Base-by-base conservation (phyloP, 2,113 vertebrate genomes). In the Marcusenius ussheri region DNA sequence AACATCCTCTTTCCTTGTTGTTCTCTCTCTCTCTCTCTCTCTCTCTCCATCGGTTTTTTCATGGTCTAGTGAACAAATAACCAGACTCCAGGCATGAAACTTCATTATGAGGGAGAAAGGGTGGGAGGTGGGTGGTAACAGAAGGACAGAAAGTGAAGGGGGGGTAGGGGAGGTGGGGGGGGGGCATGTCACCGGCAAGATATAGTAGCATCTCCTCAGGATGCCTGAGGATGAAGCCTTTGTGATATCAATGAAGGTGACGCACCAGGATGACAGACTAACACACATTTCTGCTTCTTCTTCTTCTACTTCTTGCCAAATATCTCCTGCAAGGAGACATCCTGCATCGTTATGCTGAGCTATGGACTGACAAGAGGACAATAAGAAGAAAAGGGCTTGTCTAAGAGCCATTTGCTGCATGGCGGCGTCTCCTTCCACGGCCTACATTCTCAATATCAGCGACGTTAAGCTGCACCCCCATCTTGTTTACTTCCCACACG, bases 21-120 rank as follows among this genome's bases (percentile, higher is more conserved):
- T 89, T 91, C 90, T 92, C 91, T 93, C 90, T 89, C 53, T 93
- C 39, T 42, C 39, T 42, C 39, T 42, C 39, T 42, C 88, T 90
- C 90, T 88, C 91, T 92, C 89, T 91, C 85, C 87, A 27, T 87
- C 56, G 77, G 88, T 89, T 92, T 88, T 83, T 90, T 90, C 87
- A 89, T 83, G 74, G 88, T 83, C 88, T 89, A 74, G 88, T 88
- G 88, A 88, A 88, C 88, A 89, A 77, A 89, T 89, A 89, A 80
- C 88, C 88, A 89, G 88, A 80, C 88, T 89, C 66, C 74, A 80
- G 88, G 47, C 88, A 89, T 80, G 74, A 53, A 53, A 56, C 70
- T 89, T 89, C 74, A 89, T 89, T 83, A 89, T 77, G 88, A 91
- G 90, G 88, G 90, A 66, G 62, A 70, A 89, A 62, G 91, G 89